Percentiles rank a stretch among this genome's conserved stretches.
Conservation (phyloP, 2,797 vertebrate genomes). For the Hypotaenidia okinawae region DNA sequence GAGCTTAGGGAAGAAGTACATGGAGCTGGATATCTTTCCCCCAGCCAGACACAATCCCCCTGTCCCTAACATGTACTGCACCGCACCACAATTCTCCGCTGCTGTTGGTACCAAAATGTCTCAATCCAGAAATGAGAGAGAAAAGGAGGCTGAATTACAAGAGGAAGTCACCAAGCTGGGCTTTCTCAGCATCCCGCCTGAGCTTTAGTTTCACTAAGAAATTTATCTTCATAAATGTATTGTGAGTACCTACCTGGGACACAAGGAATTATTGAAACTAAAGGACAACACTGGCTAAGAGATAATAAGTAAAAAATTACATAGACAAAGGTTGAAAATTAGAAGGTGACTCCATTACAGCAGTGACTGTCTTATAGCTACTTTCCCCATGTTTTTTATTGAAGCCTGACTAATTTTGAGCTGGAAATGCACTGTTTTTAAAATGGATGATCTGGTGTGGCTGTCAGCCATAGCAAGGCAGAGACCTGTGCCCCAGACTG, state of each 20-base stretch:
- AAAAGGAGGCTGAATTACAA: background rate
- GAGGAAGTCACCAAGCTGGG: background rate
- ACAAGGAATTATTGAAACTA: background rate
- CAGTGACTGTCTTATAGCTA: background rate
- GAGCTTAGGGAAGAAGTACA: background rate
- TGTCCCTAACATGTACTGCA: rapidly evolving
- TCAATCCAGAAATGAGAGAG: background rate
- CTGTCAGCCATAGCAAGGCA: background rate
- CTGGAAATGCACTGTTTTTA: background rate
- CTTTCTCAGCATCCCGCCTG: background rate
- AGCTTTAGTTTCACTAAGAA: background rate
- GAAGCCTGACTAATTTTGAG: background rate
- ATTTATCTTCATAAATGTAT: background rate
- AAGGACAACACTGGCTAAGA: background rate
- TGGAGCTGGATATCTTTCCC: background rate
- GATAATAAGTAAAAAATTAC: background rate
- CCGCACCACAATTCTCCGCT: background rate
- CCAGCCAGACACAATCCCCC: background rate
- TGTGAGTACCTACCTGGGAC: background rate
- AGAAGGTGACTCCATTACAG: background rate
- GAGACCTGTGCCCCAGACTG: background rate
- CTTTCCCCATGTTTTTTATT: background rate
- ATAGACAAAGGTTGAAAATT: background rate
- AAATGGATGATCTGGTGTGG: background rate
- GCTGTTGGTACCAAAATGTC: background rate